Evolutionary conservation across 1,140 invertebrate genomes (phyloP).

Genomic region (Drosophila subpulchrella): DNA sequence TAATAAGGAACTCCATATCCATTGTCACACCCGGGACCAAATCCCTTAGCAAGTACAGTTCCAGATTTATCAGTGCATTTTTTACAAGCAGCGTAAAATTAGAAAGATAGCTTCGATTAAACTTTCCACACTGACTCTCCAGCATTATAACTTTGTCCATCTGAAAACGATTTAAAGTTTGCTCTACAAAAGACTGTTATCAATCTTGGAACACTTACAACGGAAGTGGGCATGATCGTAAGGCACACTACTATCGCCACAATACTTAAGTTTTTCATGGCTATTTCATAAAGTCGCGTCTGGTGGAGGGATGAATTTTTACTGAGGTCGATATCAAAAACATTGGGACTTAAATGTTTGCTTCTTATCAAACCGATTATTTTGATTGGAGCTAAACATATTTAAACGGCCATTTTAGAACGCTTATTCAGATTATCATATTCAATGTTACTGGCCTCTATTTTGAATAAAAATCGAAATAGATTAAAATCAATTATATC

Average conservation of each 20-base stretch:
- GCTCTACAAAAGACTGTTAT: too few species aligned
- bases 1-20: constrained; percentile 48
- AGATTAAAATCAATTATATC: background rate
- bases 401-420: constrained; percentile 5
- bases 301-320: background rate
- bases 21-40: constrained; percentile 40
- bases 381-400: constrained; percentile 1
- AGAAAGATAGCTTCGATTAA: constrained; percentile 42
- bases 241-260: background rate
- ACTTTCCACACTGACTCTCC: constrained; percentile 18
- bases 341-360: constrained; percentile 1
- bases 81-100: constrained; percentile 38
- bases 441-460: background rate
- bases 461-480: background rate
- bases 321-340: background rate
- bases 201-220: constrained; percentile 19
- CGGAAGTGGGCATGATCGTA: background rate
- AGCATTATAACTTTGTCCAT: constrained; percentile 15
- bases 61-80: constrained; percentile 26
- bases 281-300: background rate
- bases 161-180: background rate
- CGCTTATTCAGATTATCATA: background rate
- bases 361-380: background rate
- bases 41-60: constrained; percentile 28
- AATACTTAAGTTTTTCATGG: constrained; percentile 2